Evolutionary conservation across 2,888 invertebrate species (phyloP), one percentile per base, ranked within the genome.

Genomic region (Miltochrista miniata): DNA sequence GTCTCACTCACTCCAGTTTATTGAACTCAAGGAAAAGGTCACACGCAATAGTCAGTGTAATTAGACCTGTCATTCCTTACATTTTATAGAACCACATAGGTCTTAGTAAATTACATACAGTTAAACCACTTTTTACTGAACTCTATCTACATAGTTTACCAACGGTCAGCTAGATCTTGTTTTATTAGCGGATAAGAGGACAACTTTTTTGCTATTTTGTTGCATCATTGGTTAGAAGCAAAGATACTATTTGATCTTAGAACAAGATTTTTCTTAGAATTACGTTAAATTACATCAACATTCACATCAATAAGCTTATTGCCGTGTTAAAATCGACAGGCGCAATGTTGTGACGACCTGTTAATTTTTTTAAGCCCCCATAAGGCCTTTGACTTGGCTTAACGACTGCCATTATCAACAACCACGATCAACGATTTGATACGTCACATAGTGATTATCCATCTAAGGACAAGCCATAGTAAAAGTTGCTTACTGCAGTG

Each of bases 1-100:
- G 76, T 83, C 83, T 81, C 83, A 50, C 85, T 84, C 82, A 76
- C 77, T 63, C 63, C 52, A 76, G 90, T 85, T 83, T 81, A 79
- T 82, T 84, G 88, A 89, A 76, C 89, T 59, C 65, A 56, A 73
- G 67, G 79, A 85, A 83, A 82, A 78, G 77, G 73, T 66, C 68
- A 63, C 52, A 62, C 53, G 51, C 46, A 47, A 59, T 18, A 12
- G 44, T 72, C 54, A 73, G 54, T 18, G 34, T 51, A 55, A 41
- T 31, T 14, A 58, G 69, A 69, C 15, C 72, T 51, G 31, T 44
- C 24, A 0, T 0, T 30, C 2, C n/a, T 7, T 9, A 54, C 24
- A 24, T 45, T 5, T 29, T 5, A 14, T 9, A 14, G 34, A 7
- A 34, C 34, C 3, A 14, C 13, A 51, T 3, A 43, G 69, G 7